Evolutionary conservation across 2,888 invertebrate species (phyloP), one percentile per base, ranked within the genome.

Genomic region (Torymus tubicola): DNA sequence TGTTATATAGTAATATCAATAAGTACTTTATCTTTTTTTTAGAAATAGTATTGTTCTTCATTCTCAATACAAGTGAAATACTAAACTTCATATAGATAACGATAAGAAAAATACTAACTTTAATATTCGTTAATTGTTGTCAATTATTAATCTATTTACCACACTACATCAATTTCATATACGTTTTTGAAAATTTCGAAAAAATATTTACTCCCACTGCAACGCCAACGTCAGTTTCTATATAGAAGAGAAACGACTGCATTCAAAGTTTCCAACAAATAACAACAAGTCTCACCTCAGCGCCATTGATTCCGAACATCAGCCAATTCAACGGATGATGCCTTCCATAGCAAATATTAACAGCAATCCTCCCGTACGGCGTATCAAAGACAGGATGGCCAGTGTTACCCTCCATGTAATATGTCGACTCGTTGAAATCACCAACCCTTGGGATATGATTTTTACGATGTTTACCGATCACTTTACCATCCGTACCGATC

Each of bases 291-390:
- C 71, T 80, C 68, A 91, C 91, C 84, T 99, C 99, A 0, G 99
- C 99, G 0, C 98, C 98, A 90, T 99, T 99, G 8, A 99, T 88
- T 0, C 96, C 98, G 91, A 97, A 99, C 96, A 97, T 97, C 91
- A 98, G 92, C 99, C 99, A 99, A 90, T 99, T 99, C 84, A 97
- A 94, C 0, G 99, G 98, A 91, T 99, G 99, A 91, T 99, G 99
- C 0, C 99, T 94, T 0, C 99, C 99, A 89, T 98, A 99, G 90
- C 99, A 99, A 86, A 99, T 98, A 87, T 99, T 99, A 1, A 99
- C 93, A 0, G 96, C 99, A 84, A 99, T 95, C 89, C 94, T 96
- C 0, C 96, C 97, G 89, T 94, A 97, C 85, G 94, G 94, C 0
- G 97, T 98, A 86, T 95, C 87, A 87, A 97, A 98, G 13, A 99